Percentiles rank a stretch among this genome's conserved stretches.
Evolutionary conservation across 2,888 invertebrate genomes (phyloP).

Genomic region (Masnerella sp.): DNA sequence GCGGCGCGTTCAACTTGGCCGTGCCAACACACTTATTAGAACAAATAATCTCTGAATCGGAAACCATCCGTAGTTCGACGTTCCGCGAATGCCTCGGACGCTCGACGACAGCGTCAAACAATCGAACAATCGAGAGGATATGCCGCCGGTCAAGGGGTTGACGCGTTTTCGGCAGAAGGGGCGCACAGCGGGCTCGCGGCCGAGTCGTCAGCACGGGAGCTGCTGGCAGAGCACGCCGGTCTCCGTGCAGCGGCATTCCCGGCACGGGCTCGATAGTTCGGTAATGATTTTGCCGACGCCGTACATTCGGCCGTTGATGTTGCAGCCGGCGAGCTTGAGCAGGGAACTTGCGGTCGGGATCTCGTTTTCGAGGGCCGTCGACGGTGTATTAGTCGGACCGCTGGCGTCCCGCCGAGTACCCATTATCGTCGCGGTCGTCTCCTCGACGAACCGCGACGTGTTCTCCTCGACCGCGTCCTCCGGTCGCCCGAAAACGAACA

Average conservation of each 20-base stretch:
- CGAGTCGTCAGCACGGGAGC: constrained; percentile 68
- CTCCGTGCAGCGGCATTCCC: constrained; percentile 92
- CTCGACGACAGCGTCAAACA: constrained; percentile 24
- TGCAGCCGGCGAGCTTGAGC: constrained; percentile 90
- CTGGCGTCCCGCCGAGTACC: constrained; percentile 35
- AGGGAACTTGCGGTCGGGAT: constrained; percentile 77
- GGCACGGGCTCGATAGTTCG: constrained; percentile 89
- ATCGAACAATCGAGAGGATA: constrained; percentile 19
- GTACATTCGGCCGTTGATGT: constrained; percentile 94
- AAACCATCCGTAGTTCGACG: background rate
- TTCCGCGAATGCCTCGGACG: constrained; percentile 5
- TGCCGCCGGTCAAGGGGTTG: constrained; percentile 5
- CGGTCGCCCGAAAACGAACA: constrained; percentile 82
- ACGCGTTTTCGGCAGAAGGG: constrained; percentile 6
- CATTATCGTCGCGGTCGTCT: constrained; percentile 44
- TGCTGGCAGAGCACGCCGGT: constrained; percentile 90
- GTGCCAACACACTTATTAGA: background rate
- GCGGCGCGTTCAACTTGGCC: background rate
- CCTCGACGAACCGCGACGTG: constrained; percentile 40
- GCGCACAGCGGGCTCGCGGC: constrained; percentile 19
- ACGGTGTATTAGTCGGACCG: constrained; percentile 57
- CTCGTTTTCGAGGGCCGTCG: constrained; percentile 66
- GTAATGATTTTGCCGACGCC: constrained; percentile 89
- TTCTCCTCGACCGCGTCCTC: constrained; percentile 38
- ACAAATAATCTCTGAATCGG: constrained; percentile 7